phyloP scores from a whole-genome alignment of 2,797 vertebrate species.

The Phrynocephalus guinanensis region DNA sequence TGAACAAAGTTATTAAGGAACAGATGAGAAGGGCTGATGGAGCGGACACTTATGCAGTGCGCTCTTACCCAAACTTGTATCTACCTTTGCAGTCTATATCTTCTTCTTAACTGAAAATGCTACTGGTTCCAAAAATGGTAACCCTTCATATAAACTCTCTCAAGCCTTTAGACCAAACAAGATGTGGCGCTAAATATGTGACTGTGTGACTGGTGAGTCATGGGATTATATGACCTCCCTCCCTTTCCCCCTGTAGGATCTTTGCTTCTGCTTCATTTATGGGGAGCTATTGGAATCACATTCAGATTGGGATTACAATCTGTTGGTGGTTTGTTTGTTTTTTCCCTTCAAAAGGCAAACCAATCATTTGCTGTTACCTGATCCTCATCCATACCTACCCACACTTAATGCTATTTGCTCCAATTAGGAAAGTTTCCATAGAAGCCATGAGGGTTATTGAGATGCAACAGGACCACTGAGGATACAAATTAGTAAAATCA shows the following conservation, averaged over 20 bases:
- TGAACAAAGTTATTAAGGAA: conserved; percentile 10
- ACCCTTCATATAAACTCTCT: background rate
- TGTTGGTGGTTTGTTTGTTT: background rate
- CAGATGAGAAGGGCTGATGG: background rate
- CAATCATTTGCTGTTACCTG: background rate
- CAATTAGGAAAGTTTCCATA: background rate
- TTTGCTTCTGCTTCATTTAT: background rate
- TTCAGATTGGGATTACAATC: background rate
- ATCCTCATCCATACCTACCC: background rate
- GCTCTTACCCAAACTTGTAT: background rate
- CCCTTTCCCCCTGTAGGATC: background rate
- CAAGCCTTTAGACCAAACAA: background rate
- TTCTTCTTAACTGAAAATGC: background rate
- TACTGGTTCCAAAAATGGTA: background rate
- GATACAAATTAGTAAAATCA: background rate
- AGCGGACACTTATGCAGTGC: background rate
- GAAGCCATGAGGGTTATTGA: background rate
- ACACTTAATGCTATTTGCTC: background rate
- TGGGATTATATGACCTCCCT: no score
- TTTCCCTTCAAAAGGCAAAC: background rate
- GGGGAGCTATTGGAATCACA: background rate
- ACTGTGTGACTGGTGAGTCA: no score
- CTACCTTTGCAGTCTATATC: background rate
- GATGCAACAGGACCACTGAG: background rate
- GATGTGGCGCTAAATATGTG: background rate